Conservation (phyloP, 2,113 vertebrate species). For the Ranitomeya imitator region DNA sequence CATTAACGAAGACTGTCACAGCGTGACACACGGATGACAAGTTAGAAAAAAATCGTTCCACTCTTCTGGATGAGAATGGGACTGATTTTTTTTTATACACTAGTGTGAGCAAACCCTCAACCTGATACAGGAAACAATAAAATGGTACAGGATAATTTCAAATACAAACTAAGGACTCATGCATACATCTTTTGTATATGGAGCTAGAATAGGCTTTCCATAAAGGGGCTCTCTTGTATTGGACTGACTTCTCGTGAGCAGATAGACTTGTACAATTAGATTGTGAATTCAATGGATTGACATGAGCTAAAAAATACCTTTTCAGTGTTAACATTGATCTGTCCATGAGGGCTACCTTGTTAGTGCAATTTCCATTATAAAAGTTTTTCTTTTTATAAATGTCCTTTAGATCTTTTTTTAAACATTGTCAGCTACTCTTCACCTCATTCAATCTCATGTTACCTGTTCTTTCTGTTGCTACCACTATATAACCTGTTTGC, state of each 20-base stretch:
- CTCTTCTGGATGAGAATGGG: no score
- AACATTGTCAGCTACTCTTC: neutral
- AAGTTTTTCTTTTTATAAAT: neutral
- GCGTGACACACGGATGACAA: no score
- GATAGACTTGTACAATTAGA: no score
- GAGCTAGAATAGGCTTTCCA: no score
- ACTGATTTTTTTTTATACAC: no score
- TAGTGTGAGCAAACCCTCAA: no score
- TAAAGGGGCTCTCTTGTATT: no score
- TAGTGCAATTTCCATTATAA: neutral
- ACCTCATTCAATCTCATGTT: neutral
- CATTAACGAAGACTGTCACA: no score
- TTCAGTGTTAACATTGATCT: neutral
- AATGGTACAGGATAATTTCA: neutral
- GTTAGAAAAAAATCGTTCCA: no score
- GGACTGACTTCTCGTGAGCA: no score
- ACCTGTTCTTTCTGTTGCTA: neutral
- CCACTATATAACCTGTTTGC: conserved; percentile 2
- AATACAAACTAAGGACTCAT: no score
- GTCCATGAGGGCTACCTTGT: neutral
- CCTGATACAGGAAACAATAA: neutral
- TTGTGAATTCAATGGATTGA: no score
- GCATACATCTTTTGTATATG: neutral
- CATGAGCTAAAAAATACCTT: neutral
- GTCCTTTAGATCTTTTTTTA: neutral